Base-by-base conservation (phyloP, 2,888 invertebrate species). In the Leistus spinibarbis region DNA sequence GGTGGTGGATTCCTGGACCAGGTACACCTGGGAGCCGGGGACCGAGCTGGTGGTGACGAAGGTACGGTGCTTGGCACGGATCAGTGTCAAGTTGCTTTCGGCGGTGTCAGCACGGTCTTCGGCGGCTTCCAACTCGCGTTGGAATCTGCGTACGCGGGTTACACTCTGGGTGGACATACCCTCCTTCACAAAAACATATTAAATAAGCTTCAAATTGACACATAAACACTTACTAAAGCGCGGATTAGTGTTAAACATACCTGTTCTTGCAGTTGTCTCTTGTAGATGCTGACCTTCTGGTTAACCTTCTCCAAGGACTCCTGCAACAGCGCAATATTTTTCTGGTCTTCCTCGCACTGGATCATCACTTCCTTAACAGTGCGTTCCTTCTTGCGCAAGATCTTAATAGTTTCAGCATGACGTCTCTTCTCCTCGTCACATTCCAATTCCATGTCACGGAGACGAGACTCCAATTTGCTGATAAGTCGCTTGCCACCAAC, bases 21-120 rank as follows among this genome's bases (percentile, higher is more conserved):
- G 90, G 88, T 95, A 95, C 82, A 95, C 95, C 88, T 94, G 94
- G 84, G 95, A 95, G 83, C 95, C 95, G 87, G 96, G 96, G 83
- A 95, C 94, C 82, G 94, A 92, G 86, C 94, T 95, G 86, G 96
- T 95, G 89, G 96, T 96, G 84, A 97, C 96, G 88, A 97, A 97
- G 86, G 96, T 95, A 89, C 98, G 96, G 90, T 98, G 98, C 90
- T 98, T 98, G 89, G 98, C 96, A 84, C 98, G 94, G 89, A 98
- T 97, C 87, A 98, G 90, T 82, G 94, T 93, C 86, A 98, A 90
- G 87, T 95, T 97, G 90, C 94, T 95, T 88, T 98, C 97, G 81
- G 97, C 97, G 81, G 91, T 91, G 83, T 98, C 97, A 82, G 97
- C 97, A 82, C 98, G 95, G 87, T 97, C 97, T 87, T 98, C 98